Conservation (phyloP, 2,113 vertebrate species). For the Madoqua kirkii region DNA sequence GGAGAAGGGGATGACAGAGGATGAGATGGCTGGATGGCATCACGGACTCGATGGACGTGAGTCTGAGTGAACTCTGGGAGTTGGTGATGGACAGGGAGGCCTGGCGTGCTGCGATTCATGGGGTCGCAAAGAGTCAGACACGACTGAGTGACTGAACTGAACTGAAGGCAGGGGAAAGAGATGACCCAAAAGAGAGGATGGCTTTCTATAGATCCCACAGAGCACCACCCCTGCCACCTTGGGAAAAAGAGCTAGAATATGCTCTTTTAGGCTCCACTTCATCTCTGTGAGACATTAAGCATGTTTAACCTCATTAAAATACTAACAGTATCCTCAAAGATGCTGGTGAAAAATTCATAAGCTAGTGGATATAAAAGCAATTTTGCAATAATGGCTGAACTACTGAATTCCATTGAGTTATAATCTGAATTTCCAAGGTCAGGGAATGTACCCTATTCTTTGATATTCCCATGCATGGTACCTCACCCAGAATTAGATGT, state of each 20-base stretch:
- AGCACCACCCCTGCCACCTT: background rate
- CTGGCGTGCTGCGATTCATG: too few relatives aligned
- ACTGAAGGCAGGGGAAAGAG: background rate
- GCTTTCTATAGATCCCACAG: background rate
- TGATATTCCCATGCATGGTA: background rate
- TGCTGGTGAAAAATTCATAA: background rate
- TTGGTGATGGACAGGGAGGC: too few relatives aligned
- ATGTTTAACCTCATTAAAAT: background rate
- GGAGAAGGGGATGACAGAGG: too few relatives aligned
- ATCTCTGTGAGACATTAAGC: background rate
- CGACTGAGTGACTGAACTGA: too few relatives aligned
- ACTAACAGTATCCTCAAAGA: background rate
- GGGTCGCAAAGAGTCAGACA: too few relatives aligned
- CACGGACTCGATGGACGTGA: rapidly evolving
- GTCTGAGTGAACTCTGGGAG: too few relatives aligned
- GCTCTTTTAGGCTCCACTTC: background rate
- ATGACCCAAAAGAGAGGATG: background rate
- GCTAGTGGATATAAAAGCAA: background rate
- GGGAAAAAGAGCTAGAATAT: background rate
- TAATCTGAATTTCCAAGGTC: background rate
- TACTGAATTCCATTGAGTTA: background rate
- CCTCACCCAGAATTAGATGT: background rate
- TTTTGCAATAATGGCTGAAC: background rate
- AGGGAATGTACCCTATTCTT: background rate
- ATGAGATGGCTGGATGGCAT: too few relatives aligned